phyloP scores from a whole-genome alignment of 1,140 invertebrate genomes.

The Wiebesia pumilae region DNA sequence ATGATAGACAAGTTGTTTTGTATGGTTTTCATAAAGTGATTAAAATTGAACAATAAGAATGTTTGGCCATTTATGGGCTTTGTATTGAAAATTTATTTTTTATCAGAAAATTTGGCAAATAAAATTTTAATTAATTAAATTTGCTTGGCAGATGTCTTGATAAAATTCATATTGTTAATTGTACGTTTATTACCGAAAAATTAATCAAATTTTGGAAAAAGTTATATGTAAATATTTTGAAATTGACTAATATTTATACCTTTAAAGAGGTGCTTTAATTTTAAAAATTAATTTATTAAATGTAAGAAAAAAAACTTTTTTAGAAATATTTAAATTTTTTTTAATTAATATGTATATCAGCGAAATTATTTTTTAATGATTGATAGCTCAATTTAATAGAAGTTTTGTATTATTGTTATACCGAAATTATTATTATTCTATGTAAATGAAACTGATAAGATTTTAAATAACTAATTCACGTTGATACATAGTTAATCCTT shows the following conservation, averaged over 20 bases:
- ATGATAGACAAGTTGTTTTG: slow-evolving; percentile 44
- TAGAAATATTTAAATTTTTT: slow-evolving; percentile 19
- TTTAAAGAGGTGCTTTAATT: slow-evolving; percentile 25
- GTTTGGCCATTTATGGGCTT: slow-evolving; percentile 38
- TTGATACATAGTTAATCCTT: slow-evolving; percentile 38
- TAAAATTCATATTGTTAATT: background rate
- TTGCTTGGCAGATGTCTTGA: slow-evolving; percentile 27
- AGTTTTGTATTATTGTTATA: slow-evolving; percentile 50
- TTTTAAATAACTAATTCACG: slow-evolving; percentile 37
- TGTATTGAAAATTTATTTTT: slow-evolving; percentile 34
- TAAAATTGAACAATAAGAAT: slow-evolving; percentile 39
- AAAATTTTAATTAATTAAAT: slow-evolving; percentile 20
- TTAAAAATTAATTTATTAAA: slow-evolving; percentile 18
- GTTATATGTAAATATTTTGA: slow-evolving; percentile 36
- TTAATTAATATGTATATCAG: slow-evolving; percentile 1
- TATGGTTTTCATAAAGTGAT: slow-evolving; percentile 42
- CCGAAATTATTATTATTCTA: slow-evolving; percentile 31
- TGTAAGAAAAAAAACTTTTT: slow-evolving; percentile 1
- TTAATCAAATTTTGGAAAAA: slow-evolving; percentile 23
- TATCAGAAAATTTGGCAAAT: slow-evolving; percentile 29
- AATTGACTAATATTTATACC: slow-evolving; percentile 24
- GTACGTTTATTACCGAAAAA: background rate
- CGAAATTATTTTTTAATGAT: slow-evolving; percentile 35
- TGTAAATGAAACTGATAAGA: slow-evolving; percentile 38
- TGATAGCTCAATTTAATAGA: slow-evolving; percentile 23